Percentiles rank a stretch among this genome's conserved stretches.
phyloP scores from a whole-genome alignment of 1,140 invertebrate genomes.

The Maconellicoccus hirsutus region DNA sequence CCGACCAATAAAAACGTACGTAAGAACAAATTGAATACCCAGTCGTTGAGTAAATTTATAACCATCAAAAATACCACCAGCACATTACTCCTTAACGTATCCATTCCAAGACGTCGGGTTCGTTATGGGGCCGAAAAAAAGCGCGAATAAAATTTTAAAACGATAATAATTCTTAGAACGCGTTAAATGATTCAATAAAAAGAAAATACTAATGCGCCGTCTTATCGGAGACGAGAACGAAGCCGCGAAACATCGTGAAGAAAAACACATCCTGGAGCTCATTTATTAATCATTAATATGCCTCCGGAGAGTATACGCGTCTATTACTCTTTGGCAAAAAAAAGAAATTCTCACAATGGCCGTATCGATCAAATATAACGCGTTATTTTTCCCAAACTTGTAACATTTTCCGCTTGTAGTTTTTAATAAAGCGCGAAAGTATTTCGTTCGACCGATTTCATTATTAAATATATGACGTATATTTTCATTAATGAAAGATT shows the following conservation, averaged over 20 bases:
- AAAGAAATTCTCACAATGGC: too few relatives aligned
- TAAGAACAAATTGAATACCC: slow-evolving; percentile 2
- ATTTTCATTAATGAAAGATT: too few relatives aligned
- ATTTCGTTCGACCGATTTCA: too few relatives aligned
- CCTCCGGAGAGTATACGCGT: slow-evolving; percentile 1
- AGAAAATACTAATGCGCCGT: slow-evolving; percentile 8
- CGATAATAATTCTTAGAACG: not conserved
- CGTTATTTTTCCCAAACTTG: too few relatives aligned
- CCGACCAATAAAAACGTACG: not conserved
- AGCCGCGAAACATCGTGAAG: too few relatives aligned
- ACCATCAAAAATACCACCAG: not conserved
- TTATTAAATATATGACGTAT: too few relatives aligned
- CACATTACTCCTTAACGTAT: too few relatives aligned
- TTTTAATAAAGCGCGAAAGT: too few relatives aligned
- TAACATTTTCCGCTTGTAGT: too few relatives aligned
- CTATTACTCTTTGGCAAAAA: not conserved
- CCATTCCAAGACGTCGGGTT: too few relatives aligned
- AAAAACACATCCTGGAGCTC: not conserved
- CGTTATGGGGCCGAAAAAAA: not conserved
- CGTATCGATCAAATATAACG: too few relatives aligned
- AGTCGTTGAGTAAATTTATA: not conserved
- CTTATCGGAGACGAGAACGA: not conserved
- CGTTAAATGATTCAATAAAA: slow-evolving; percentile 9
- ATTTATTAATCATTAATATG: slow-evolving; percentile 1
- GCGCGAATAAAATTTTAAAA: not conserved